phyloP scores from a whole-genome alignment of 2,888 invertebrate genomes.

The Pandemis cinnamomeana region DNA sequence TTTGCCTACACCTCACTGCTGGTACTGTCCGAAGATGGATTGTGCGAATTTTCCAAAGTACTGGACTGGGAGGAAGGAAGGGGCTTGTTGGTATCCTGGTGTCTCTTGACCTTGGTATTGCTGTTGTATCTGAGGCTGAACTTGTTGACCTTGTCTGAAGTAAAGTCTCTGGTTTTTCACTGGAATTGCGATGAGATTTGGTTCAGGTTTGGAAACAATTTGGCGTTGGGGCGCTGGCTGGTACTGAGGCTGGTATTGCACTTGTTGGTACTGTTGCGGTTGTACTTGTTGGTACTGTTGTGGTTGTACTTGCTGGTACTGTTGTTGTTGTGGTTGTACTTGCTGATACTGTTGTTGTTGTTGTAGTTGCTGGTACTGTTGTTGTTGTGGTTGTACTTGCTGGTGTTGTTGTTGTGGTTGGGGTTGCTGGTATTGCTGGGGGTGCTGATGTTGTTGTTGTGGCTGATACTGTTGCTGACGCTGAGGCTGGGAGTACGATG shows the following conservation, averaged over 20 bases:
- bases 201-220: slow-evolving; percentile 36
- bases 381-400: too few relatives aligned
- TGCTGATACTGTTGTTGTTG: slow-evolving; percentile 41
- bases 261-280: slow-evolving; percentile 1
- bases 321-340: slow-evolving; percentile 42
- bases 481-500: slow-evolving; percentile 34
- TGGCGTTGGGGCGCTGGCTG: slow-evolving; percentile 18
- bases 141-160: slow-evolving; percentile 44
- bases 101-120: slow-evolving; percentile 47
- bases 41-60: slow-evolving; percentile 72
- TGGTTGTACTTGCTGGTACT: slow-evolving; percentile 41
- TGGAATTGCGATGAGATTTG: slow-evolving; percentile 39
- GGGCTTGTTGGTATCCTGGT: slow-evolving; percentile 46
- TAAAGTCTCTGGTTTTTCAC: slow-evolving; percentile 38
- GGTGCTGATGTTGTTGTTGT: slow-evolving; percentile 37
- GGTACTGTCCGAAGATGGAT: slow-evolving; percentile 56
- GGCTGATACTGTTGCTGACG: slow-evolving; percentile 36
- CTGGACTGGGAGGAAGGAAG: slow-evolving; percentile 65
- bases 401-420: slow-evolving; percentile 37
- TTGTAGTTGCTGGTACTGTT: slow-evolving; percentile 42
- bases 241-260: slow-evolving; percentile 8
- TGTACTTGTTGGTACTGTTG: slow-evolving; percentile 41
- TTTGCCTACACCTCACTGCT: slow-evolving; percentile 44
- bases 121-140: slow-evolving; percentile 43
- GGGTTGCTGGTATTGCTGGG: slow-evolving; percentile 34